Evolutionary conservation across 2,113 vertebrate genomes (phyloP).

Genomic region (Nycticorax nycticorax): DNA sequence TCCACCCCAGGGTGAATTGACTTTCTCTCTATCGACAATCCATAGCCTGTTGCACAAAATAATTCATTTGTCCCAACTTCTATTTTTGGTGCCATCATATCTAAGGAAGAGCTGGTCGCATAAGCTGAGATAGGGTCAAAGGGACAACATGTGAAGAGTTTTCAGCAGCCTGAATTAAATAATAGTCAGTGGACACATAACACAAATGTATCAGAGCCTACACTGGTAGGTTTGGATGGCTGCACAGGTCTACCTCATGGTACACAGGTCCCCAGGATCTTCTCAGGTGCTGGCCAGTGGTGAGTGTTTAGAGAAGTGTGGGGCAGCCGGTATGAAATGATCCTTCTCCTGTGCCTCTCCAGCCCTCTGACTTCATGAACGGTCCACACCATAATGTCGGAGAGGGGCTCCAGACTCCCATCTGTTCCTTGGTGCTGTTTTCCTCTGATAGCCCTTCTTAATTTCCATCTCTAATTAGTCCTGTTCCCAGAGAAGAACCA

Average conservation of each 20-base stretch:
- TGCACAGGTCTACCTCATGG: not conserved
- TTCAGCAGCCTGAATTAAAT: not conserved
- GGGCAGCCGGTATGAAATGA: not conserved
- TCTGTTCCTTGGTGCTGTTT: not conserved
- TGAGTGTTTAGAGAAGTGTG: not conserved
- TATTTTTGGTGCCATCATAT: not conserved
- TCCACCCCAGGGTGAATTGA: not conserved
- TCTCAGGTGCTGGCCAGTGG: not conserved
- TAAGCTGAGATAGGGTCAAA: not conserved
- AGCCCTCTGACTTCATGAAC: not conserved
- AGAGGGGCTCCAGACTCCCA: not conserved
- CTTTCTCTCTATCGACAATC: not conserved
- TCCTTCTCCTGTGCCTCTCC: not conserved
- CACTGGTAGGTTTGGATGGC: not conserved
- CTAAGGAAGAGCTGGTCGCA: not conserved
- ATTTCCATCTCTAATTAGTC: not conserved
- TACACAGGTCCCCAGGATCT: rapidly evolving
- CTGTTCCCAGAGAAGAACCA: not conserved
- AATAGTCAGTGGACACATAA: not conserved
- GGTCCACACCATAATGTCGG: not conserved
- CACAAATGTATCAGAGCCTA: not conserved
- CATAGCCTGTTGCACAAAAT: not conserved
- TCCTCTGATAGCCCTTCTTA: not conserved
- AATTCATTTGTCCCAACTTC: not conserved
- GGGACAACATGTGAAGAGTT: not conserved